phyloP scores from a whole-genome alignment of 2,113 vertebrate species.

The Dendrocopos noguchii region DNA sequence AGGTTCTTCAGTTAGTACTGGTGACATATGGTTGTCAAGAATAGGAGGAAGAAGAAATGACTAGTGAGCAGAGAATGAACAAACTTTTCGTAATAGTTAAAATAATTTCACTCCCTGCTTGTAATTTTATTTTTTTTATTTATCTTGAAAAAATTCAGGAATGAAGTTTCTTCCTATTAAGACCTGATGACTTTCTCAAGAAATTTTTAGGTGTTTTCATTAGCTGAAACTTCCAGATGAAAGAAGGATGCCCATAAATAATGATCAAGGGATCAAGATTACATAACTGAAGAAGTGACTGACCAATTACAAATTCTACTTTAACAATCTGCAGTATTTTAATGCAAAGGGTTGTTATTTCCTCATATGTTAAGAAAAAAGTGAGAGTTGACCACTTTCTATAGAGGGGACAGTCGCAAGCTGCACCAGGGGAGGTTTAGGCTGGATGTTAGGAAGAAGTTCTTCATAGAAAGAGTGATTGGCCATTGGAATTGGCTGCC shows the following conservation, averaged over 20 bases:
- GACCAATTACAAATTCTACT: neutral
- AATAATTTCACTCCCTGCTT: neutral
- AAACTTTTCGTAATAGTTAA: neutral
- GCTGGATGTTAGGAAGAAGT: too few relatives aligned
- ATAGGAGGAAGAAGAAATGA: neutral
- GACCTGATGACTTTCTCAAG: rapidly evolving
- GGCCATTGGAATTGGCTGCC: too few relatives aligned
- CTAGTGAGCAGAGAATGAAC: neutral
- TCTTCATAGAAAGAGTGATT: too few relatives aligned
- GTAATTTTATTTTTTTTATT: neutral
- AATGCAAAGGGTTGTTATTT: neutral
- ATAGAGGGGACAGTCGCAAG: too few relatives aligned
- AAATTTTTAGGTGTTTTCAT: neutral
- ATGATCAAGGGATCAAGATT: neutral
- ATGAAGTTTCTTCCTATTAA: neutral
- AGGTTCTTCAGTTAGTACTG: neutral
- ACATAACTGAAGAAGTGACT: neutral
- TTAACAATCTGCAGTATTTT: neutral
- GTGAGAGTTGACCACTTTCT: too few relatives aligned
- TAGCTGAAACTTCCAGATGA: neutral
- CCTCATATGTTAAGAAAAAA: neutral
- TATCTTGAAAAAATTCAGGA: neutral
- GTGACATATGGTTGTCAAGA: neutral
- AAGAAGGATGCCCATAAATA: neutral
- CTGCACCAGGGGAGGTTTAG: too few relatives aligned